Percentiles rank a stretch among this genome's conserved stretches.
Evolutionary conservation across 64 coral and sea anemone species (phyloP).

Genomic region (Orbicella faveolata): DNA sequence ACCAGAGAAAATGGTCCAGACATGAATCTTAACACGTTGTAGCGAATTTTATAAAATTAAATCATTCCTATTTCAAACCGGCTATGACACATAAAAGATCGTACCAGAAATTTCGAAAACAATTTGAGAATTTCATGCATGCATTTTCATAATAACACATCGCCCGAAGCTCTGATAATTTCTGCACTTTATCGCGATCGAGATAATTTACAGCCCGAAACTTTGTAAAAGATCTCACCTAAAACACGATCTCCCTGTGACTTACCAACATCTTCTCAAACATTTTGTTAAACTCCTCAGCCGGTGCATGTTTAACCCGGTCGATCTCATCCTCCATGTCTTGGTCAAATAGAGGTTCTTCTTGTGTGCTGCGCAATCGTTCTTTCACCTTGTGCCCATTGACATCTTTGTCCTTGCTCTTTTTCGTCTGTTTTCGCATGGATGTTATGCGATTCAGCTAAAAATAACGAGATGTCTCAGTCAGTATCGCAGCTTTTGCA

Average conservation of each 20-base stretch:
- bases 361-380: conserved; percentile 71
- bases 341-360: conserved; percentile 58
- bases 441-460: conserved; percentile 84
- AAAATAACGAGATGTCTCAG: neutral
- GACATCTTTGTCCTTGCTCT: conserved; percentile 68
- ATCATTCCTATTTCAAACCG: neutral
- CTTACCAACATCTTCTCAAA: conserved; percentile 98
- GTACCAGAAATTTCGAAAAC: neutral
- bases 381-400: conserved; percentile 71
- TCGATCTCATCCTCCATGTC: conserved; percentile 87
- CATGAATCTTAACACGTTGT: neutral
- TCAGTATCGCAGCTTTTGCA: conserved; percentile 23
- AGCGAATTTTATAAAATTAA: neutral
- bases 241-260: neutral
- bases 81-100: neutral
- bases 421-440: conserved; percentile 84
- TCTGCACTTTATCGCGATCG: neutral
- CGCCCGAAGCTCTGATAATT: neutral
- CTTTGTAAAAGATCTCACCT: neutral
- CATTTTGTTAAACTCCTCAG: conserved; percentile 86
- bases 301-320: conserved; percentile 62
- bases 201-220: neutral
- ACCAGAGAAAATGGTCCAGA: neutral
- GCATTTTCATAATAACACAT: neutral
- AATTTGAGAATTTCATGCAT: conserved; percentile 11